phyloP scores from a whole-genome alignment of 2,113 vertebrate species.

The Boleophthalmus pectinirostris region DNA sequence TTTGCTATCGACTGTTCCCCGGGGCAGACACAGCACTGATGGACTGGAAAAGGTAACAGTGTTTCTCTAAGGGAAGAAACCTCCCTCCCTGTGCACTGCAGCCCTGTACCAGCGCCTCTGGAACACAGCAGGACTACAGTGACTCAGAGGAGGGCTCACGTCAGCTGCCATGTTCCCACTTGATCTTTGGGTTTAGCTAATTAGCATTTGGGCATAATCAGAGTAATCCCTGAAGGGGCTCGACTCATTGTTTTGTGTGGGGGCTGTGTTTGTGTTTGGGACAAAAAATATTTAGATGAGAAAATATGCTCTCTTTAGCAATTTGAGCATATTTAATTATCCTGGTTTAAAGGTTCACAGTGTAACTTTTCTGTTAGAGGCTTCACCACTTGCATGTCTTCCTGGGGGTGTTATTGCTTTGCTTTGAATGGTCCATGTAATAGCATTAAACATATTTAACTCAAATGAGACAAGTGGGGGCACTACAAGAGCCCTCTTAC shows the following conservation, averaged over 20 bases:
- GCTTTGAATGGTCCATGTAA: no score
- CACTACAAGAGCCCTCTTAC: no score
- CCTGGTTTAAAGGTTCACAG: no score
- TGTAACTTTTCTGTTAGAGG: no score
- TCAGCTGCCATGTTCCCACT: conserved; percentile 39
- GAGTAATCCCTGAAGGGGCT: conserved; percentile 38
- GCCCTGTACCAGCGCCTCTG: conserved; percentile 16
- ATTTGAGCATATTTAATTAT: no score
- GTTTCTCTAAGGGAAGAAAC: conserved; percentile 44
- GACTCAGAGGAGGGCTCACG: conserved; percentile 43
- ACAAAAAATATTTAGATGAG: no score
- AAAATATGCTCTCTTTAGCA: no score
- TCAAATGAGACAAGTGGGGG: no score
- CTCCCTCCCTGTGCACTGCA: conserved; percentile 5
- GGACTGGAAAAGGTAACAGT: conserved; percentile 66
- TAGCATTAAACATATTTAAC: no score
- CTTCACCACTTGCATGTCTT: no score
- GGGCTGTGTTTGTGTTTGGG: background rate
- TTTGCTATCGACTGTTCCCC: conserved; percentile 63
- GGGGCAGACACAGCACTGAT: conserved; percentile 43
- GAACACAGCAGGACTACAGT: conserved; percentile 35
- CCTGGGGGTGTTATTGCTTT: no score
- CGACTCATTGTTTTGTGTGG: conserved; percentile 15
- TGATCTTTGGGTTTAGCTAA: conserved; percentile 49
- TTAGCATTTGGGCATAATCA: conserved; percentile 41